These are phyloP conservation scores for Clarias batrachus DNA, from an alignment of 2,113 vertebrate species.

Conservation along the genomic window DNA sequence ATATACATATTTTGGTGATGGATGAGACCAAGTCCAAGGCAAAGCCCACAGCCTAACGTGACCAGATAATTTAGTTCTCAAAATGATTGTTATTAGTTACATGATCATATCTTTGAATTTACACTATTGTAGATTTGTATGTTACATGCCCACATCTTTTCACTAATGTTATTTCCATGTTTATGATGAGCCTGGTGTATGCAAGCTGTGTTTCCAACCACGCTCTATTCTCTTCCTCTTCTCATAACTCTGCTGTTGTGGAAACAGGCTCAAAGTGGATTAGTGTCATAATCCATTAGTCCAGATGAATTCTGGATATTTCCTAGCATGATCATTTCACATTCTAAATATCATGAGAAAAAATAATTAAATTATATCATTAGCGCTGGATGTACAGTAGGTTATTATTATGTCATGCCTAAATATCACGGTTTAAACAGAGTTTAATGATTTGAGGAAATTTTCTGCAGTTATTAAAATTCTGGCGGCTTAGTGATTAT, in stretches of 20 bases:
- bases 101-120: neutral
- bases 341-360: neutral
- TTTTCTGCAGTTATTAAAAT: neutral
- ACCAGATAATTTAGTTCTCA: neutral
- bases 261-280: slow-evolving; percentile 24
- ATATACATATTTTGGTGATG: neutral
- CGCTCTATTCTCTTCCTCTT: slow-evolving; percentile 12
- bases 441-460: neutral
- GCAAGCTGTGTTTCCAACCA: neutral
- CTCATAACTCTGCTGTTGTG: slow-evolving; percentile 13
- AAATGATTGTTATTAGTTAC: neutral
- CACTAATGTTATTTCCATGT: neutral
- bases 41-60: neutral
- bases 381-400: neutral
- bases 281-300: slow-evolving; percentile 6
- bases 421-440: neutral
- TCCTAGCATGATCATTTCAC: neutral
- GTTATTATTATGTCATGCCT: neutral
- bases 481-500: neutral
- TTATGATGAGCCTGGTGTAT: neutral
- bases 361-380: neutral
- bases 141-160: neutral
- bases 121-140: neutral
- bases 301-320: neutral
- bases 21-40: neutral